Evolutionary conservation across 2,113 vertebrate species (phyloP), one percentile per base, ranked within the genome.

Genomic region (Chloropsis cyanopogon): DNA sequence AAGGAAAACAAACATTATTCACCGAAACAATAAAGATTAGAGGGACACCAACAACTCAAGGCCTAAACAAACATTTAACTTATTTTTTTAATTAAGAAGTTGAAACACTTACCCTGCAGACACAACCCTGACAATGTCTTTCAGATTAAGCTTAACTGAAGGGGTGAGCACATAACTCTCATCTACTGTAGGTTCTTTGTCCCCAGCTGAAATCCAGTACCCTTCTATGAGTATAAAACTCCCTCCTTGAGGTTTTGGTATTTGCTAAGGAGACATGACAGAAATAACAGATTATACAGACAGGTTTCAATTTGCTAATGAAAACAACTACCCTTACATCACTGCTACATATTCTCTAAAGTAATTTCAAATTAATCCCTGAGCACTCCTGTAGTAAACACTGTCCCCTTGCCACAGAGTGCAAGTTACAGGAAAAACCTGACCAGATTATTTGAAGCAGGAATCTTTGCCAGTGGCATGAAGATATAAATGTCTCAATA

Each of bases 101-200:
- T 61, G 25, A 57, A 71, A 66, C 39, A 97, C 98, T 92, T 98
- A 99, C 99, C 99, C 98, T 75, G 99, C 98, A 83, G 99, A 99
- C 22, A 99, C 99, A 79, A 99, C 99, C 92, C 99, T 98, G 82
- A 98, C 98, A 57, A 99, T 98, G 88, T 99, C 99, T 64, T 98
- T 98, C 24, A 99, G 98, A 97, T 99, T 99, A 70, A 99, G 98
- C 53, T 99, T 99, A 82, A 99, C 99, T 4, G 99, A 99, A 76
- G 98, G 71, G 0, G 99, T 99, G 68, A 99, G 98, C 86, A 99
- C 98, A 2, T 99, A 99, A 53, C 96, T 98, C 54, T 99, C 98
- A 97, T 99, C 99, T 77, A 98, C 91, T 12, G 83, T 78, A 16
- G 98, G 98, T 50, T 99, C 99, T 88, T 98, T 97, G 93, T 99